Conservation (phyloP, 2,797 vertebrate genomes). For the Artibeus lituratus region DNA sequence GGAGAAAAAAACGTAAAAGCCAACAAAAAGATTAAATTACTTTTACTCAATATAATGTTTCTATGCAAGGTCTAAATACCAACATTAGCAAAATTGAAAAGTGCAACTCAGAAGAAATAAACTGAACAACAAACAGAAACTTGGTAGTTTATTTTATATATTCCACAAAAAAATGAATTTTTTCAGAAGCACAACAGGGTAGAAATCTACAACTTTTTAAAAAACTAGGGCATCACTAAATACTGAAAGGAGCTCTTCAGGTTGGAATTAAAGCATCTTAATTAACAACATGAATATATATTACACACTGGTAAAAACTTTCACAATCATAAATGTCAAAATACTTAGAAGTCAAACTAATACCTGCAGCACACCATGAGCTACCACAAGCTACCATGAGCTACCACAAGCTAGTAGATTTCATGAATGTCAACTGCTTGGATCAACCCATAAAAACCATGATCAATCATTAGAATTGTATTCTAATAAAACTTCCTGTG, state of each 20-base stretch:
- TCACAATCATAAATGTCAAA: constrained; percentile 26
- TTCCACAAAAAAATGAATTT: constrained; percentile 51
- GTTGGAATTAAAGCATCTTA: not conserved
- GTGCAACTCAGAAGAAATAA: constrained; percentile 51
- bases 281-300: not conserved
- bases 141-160: constrained; percentile 41
- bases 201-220: constrained; percentile 60
- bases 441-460: not conserved
- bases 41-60: constrained; percentile 73
- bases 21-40: constrained; percentile 66
- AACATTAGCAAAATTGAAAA: constrained; percentile 73
- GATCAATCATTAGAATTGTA: not conserved
- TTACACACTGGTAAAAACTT: not conserved
- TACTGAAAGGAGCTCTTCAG: not conserved
- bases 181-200: constrained; percentile 48
- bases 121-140: constrained; percentile 61
- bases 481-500: not conserved
- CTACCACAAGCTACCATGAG: not conserved
- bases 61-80: constrained; percentile 66
- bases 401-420: not conserved
- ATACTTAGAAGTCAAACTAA: not conserved
- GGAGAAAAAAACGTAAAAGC: constrained; percentile 50
- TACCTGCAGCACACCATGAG: not conserved
- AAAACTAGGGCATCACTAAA: constrained; percentile 58
- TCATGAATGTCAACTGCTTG: not conserved